These are phyloP conservation scores for Trichonephila inaurata DNA, from an alignment of 1,140 invertebrate species.

Conservation along the genomic window DNA sequence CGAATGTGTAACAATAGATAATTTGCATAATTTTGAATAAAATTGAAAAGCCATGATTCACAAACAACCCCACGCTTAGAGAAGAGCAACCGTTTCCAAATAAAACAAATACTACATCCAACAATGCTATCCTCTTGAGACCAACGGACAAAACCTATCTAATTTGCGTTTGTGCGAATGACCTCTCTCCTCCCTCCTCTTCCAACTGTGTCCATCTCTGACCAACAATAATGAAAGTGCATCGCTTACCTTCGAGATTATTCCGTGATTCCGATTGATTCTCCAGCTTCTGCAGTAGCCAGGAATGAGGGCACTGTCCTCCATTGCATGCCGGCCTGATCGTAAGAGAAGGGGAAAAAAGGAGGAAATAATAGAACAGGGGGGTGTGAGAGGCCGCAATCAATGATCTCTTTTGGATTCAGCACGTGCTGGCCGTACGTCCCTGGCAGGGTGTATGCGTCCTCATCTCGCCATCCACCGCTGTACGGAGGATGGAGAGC, in stretches of 20 bases:
- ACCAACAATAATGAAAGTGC: constrained; percentile 22
- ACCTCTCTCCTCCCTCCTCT: background rate
- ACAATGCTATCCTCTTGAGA: background rate
- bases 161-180: background rate
- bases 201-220: background rate
- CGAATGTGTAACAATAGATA: no score
- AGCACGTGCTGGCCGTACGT: constrained; percentile 28
- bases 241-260: constrained; percentile 58
- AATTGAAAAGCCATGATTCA: background rate
- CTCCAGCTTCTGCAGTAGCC: background rate
- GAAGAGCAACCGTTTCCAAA: background rate
- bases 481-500: background rate
- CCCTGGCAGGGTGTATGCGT: constrained; percentile 17
- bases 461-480: background rate
- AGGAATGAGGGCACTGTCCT: constrained; percentile 42
- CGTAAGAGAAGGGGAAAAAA: background rate
- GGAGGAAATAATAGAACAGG: background rate
- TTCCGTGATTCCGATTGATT: constrained; percentile 18
- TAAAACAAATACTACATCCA: background rate
- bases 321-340: constrained; percentile 13
- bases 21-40: background rate
- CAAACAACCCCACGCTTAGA: background rate
- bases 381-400: constrained; percentile 24
- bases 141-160: background rate
- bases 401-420: constrained; percentile 31